Evolutionary conservation across 2,797 vertebrate genomes (phyloP).

Genomic region (Denticeps clupeoides): DNA sequence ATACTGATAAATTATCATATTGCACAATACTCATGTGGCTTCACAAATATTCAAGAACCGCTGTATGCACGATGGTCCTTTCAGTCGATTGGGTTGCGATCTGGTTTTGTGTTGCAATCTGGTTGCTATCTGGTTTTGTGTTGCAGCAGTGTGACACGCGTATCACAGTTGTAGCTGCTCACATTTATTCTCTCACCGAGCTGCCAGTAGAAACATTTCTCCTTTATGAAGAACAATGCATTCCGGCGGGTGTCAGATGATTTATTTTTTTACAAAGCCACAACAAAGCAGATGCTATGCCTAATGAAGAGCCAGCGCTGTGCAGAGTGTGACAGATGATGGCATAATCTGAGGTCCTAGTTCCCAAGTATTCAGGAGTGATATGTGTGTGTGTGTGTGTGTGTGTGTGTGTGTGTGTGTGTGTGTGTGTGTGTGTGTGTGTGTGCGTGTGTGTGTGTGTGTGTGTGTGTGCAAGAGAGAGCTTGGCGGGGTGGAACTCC

Average conservation of each 20-base stretch:
- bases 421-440: too few relatives aligned
- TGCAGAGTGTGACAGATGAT: conserved; percentile 1
- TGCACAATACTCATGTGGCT: too few relatives aligned
- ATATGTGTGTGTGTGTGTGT: too few relatives aligned
- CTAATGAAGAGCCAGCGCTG: conserved; percentile 5
- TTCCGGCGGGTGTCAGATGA: conserved; percentile 4
- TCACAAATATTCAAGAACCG: too few relatives aligned
- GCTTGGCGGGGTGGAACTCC: conserved; percentile 13
- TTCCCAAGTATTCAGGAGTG: too few relatives aligned
- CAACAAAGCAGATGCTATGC: conserved; percentile 4
- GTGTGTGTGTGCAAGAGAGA: background rate
- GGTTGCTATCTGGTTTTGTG: background rate
- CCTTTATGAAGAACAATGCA: background rate
- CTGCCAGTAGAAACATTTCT: background rate
- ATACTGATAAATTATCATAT: too few relatives aligned
- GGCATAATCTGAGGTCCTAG: conserved; percentile 6
- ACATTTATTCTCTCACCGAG: background rate
- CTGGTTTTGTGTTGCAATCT: background rate
- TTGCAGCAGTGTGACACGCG: background rate
- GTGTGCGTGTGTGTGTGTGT: too few relatives aligned
- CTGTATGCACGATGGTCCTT: too few relatives aligned
- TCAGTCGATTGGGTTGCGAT: too few relatives aligned
- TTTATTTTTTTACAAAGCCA: conserved; percentile 4
- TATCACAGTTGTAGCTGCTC: background rate
- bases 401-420: too few relatives aligned